These are phyloP conservation scores for Synergus japonicus DNA, from an alignment of 2,888 invertebrate species.

Conservation along the genomic window DNA sequence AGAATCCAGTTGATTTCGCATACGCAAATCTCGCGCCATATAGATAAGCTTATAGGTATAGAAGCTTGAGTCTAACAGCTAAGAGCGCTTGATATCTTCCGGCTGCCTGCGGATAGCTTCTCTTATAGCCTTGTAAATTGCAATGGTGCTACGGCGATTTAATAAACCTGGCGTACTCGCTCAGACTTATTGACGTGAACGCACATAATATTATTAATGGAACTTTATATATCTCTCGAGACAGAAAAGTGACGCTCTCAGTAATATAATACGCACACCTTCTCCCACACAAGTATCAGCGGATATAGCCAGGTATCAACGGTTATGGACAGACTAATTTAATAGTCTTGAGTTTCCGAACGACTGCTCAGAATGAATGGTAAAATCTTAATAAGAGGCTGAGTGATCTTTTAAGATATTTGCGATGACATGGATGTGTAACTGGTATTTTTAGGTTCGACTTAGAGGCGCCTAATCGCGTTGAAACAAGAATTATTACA, in stretches of 20 bases:
- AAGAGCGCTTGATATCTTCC: constrained; percentile 54
- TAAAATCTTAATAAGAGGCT: constrained; percentile 23
- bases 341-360: constrained; percentile 2
- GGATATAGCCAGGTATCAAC: constrained; percentile 24
- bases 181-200: constrained; percentile 65
- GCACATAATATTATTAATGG: constrained; percentile 71
- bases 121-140: constrained; percentile 69
- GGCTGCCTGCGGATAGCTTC: constrained; percentile 56
- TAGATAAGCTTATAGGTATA: constrained; percentile 41
- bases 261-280: constrained; percentile 32
- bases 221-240: constrained; percentile 66
- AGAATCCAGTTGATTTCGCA: constrained; percentile 49
- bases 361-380: background rate
- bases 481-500: constrained; percentile 9
- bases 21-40: constrained; percentile 54
- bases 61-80: constrained; percentile 41
- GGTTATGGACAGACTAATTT: constrained; percentile 28
- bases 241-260: constrained; percentile 47
- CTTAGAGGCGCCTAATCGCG: constrained; percentile 2
- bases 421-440: constrained; percentile 1
- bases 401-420: background rate
- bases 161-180: constrained; percentile 69
- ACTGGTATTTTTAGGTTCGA: background rate
- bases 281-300: constrained; percentile 13
- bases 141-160: constrained; percentile 69